Percentiles rank a stretch among this genome's conserved stretches.
Evolutionary conservation across 2,797 vertebrate species (phyloP).

Genomic region (Podarcis lilfordi): DNA sequence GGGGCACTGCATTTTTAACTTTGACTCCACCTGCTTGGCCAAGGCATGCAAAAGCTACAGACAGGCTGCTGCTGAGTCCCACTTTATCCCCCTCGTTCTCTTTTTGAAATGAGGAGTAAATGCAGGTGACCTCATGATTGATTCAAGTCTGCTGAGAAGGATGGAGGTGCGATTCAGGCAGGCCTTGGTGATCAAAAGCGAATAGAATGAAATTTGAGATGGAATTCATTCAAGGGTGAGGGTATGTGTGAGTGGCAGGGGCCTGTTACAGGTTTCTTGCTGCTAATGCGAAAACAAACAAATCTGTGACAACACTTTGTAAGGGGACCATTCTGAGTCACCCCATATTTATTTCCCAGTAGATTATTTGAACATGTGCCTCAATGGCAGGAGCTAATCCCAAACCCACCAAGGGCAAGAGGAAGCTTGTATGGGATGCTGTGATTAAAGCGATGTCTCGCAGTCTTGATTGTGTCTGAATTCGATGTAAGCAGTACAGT

Average conservation of each 20-base stretch:
- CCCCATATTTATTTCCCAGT: not conserved
- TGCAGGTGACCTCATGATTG: not conserved
- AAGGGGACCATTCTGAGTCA: rapidly evolving
- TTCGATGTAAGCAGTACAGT: not conserved
- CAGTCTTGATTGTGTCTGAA: not conserved
- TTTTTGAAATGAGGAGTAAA: not conserved
- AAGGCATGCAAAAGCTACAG: not conserved
- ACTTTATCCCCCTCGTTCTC: not conserved
- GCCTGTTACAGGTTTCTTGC: not conserved
- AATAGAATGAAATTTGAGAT: not conserved
- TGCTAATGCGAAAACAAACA: not conserved
- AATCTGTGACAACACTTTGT: not conserved
- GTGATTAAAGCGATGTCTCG: not conserved
- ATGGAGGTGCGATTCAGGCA: constrained; percentile 1
- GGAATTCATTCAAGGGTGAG: not conserved
- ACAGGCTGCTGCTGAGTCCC: constrained; percentile 33
- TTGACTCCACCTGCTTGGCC: constrained; percentile 4
- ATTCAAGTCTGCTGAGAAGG: not conserved
- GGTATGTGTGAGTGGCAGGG: not conserved
- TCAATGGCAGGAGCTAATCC: not conserved
- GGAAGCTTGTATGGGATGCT: not conserved
- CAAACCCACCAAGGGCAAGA: rapidly evolving
- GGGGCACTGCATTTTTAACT: not conserved
- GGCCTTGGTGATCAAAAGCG: rapidly evolving
- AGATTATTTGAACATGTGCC: not conserved